These are phyloP conservation scores for Phyllotreta striolata DNA, from an alignment of 2,888 invertebrate genomes.

Conservation along the genomic window DNA sequence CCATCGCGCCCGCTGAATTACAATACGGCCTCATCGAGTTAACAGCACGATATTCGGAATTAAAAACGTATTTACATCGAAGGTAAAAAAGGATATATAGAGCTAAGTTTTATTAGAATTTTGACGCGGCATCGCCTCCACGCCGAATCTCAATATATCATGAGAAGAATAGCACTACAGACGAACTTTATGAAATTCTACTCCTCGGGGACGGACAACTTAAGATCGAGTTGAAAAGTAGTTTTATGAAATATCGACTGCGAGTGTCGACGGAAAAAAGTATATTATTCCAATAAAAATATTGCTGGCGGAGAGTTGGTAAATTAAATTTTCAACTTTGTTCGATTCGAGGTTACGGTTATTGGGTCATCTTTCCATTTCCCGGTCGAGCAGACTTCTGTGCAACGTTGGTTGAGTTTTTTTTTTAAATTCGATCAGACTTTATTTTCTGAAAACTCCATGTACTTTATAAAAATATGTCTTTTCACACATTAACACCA, in stretches of 20 bases:
- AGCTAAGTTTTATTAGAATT: slow-evolving; percentile 22
- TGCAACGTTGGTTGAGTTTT: background rate
- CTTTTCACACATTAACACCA: too few relatives aligned
- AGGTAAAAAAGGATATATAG: too few relatives aligned
- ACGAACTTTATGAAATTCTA: slow-evolving; percentile 26
- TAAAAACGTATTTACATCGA: too few relatives aligned
- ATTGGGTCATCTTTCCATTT: slow-evolving; percentile 14
- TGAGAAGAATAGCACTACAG: slow-evolving; percentile 32
- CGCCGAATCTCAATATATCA: slow-evolving; percentile 36
- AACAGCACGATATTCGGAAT: too few relatives aligned
- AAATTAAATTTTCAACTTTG: slow-evolving; percentile 26
- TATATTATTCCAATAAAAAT: slow-evolving; percentile 20
- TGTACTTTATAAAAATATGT: too few relatives aligned
- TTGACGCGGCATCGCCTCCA: slow-evolving; percentile 31
- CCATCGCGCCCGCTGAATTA: too few relatives aligned
- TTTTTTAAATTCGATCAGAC: too few relatives aligned
- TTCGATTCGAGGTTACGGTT: slow-evolving; percentile 13
- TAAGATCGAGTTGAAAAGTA: slow-evolving; percentile 35
- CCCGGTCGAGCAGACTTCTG: slow-evolving; percentile 1
- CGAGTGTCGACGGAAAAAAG: slow-evolving; percentile 21
- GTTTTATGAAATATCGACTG: slow-evolving; percentile 40
- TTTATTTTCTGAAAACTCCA: too few relatives aligned
- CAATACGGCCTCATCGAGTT: too few relatives aligned
- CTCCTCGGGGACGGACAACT: slow-evolving; percentile 31
- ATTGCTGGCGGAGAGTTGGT: slow-evolving; percentile 3